Percentiles rank a stretch among this genome's conserved stretches.
Conservation (phyloP, 2,113 vertebrate species). For the Trachemys scripta region DNA sequence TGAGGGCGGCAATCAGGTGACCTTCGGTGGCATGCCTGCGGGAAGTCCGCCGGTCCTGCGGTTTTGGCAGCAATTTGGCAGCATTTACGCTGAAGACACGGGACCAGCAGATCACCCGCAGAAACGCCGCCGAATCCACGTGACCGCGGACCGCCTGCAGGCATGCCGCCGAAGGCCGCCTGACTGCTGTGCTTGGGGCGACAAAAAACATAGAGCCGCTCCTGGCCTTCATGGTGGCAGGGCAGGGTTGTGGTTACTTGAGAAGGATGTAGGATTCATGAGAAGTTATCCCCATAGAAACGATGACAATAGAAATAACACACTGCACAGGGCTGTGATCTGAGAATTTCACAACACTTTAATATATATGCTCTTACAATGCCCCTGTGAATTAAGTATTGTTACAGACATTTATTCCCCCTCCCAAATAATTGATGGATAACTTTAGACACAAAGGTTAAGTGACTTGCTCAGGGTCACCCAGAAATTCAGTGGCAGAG, state of each 20-base stretch:
- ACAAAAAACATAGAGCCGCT: no score
- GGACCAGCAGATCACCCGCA: no score
- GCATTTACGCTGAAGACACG: no score
- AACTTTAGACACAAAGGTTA: not conserved
- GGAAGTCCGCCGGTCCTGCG: no score
- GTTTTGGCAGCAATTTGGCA: no score
- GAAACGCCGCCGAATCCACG: no score
- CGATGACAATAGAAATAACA: not conserved
- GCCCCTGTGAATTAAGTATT: not conserved
- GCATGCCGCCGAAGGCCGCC: no score
- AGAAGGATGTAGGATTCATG: not conserved
- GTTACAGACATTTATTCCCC: not conserved
- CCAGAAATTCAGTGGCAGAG: not conserved
- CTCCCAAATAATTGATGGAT: not conserved
- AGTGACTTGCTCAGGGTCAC: not conserved
- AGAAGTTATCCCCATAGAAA: not conserved
- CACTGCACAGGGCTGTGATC: not conserved
- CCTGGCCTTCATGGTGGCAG: not conserved
- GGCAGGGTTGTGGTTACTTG: not conserved
- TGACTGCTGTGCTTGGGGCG: no score
- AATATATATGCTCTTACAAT: accelerated
- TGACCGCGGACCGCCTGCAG: no score
- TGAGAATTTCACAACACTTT: not conserved
- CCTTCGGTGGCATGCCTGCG: no score
- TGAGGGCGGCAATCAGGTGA: no score